These are phyloP conservation scores for Pterophyllum scalare DNA, from an alignment of 2,113 vertebrate genomes.

Conservation along the genomic window DNA sequence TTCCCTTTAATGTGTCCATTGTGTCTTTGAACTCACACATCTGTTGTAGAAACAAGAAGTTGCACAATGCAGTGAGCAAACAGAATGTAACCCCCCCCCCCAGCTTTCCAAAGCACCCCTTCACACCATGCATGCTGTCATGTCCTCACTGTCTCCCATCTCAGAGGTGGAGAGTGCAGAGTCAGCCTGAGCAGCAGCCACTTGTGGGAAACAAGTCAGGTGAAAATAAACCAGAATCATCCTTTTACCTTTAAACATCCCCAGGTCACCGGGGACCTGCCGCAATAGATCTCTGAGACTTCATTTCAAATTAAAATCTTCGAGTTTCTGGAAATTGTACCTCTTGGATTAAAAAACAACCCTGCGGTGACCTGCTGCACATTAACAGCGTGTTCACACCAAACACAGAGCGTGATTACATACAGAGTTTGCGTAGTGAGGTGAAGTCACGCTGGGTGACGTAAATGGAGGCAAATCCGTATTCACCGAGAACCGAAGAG, in stretches of 20 bases:
- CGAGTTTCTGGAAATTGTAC: background rate
- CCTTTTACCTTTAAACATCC: background rate
- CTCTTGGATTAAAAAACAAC: background rate
- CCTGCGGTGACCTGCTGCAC: background rate
- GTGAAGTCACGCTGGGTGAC: rapidly evolving
- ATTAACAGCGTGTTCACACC: background rate
- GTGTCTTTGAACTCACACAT: background rate
- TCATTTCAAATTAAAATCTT: background rate
- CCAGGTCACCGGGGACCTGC: background rate
- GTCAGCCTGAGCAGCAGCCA: background rate
- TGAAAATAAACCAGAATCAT: background rate
- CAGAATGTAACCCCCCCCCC: rapidly evolving
- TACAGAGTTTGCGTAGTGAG: background rate
- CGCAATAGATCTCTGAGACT: background rate
- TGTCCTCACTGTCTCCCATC: background rate
- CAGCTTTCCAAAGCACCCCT: background rate
- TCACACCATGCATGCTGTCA: background rate
- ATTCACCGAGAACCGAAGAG: background rate
- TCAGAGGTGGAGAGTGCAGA: background rate
- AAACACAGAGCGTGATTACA: background rate
- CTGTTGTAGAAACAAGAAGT: background rate
- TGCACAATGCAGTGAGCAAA: background rate
- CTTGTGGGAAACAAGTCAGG: background rate
- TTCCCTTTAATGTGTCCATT: background rate
- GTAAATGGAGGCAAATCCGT: background rate